These are phyloP conservation scores for Xylocampa areola DNA, from an alignment of 2,888 invertebrate species.

Conservation along the genomic window DNA sequence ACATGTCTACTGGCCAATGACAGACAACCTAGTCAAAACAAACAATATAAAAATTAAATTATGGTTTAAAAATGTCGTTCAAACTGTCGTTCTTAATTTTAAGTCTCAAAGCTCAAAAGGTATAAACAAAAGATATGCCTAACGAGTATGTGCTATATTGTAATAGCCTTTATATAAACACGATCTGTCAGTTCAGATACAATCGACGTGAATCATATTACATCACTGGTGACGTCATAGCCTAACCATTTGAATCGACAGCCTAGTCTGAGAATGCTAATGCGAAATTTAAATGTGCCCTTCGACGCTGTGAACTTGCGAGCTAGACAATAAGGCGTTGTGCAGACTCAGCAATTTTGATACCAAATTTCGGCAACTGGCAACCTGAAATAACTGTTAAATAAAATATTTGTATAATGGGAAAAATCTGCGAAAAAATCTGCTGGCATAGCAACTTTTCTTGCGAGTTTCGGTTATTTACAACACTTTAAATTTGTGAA, in stretches of 20 bases:
- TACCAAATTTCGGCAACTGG: too few relatives aligned
- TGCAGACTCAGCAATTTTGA: too few relatives aligned
- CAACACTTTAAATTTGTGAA: too few relatives aligned
- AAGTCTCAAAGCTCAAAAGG: conserved; percentile 12
- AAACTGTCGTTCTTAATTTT: neutral
- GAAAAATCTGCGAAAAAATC: too few relatives aligned
- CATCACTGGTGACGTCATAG: conserved; percentile 84
- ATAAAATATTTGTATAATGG: too few relatives aligned
- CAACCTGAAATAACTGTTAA: too few relatives aligned
- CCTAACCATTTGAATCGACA: conserved; percentile 74
- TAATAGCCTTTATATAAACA: conserved; percentile 57
- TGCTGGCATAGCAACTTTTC: too few relatives aligned
- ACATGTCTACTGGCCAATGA: too few relatives aligned
- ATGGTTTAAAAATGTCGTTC: neutral
- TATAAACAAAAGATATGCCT: conserved; percentile 42
- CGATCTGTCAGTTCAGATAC: conserved; percentile 60
- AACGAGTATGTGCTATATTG: conserved; percentile 46
- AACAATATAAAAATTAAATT: neutral
- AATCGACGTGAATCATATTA: conserved; percentile 73
- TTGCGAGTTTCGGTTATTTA: too few relatives aligned
- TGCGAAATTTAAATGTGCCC: conserved; percentile 79
- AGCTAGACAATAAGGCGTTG: conserved; percentile 59
- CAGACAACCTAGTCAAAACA: neutral
- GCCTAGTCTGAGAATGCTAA: conserved; percentile 74
- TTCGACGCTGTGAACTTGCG: conserved; percentile 73